phyloP scores from a whole-genome alignment of 2,113 vertebrate species.

The Seriola dumerili region DNA sequence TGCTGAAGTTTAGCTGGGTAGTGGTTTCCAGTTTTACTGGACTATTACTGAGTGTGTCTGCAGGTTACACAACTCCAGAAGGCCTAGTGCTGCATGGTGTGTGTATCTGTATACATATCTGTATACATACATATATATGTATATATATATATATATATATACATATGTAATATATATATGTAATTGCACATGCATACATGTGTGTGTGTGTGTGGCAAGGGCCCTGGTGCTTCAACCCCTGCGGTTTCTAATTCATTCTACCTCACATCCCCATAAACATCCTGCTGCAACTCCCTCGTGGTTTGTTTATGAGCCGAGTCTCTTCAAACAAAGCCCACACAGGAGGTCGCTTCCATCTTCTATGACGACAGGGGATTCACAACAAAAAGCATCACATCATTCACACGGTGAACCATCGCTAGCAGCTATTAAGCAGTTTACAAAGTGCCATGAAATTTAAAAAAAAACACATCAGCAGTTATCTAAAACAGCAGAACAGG shows the following conservation, averaged over 20 bases:
- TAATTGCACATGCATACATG: not conserved
- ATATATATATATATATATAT: not conserved
- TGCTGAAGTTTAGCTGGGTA: conserved; percentile 28
- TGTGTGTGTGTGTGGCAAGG: conserved; percentile 9
- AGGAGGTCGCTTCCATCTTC: conserved; percentile 61
- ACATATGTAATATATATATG: not conserved
- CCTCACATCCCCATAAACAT: conserved; percentile 80
- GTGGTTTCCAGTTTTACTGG: conserved; percentile 33
- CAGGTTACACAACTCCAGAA: conserved; percentile 11
- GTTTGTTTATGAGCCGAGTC: conserved; percentile 70
- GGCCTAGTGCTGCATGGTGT: not conserved
- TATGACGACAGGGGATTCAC: conserved; percentile 28
- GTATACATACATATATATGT: not conserved
- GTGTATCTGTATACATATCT: not conserved
- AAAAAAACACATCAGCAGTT: conserved; percentile 25
- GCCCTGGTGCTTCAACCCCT: conserved; percentile 48
- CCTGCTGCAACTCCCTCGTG: conserved; percentile 71
- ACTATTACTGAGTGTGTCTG: conserved; percentile 8
- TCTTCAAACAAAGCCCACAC: conserved; percentile 80
- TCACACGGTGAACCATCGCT: conserved; percentile 8
- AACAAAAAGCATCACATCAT: conserved; percentile 2
- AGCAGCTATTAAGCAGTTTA: conserved; percentile 29
- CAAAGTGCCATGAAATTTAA: conserved; percentile 19
- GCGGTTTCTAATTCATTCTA: conserved; percentile 71
- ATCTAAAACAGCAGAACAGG: not conserved